Evolutionary conservation across 2,113 vertebrate species (phyloP).

Genomic region (Copsychus sechellarum): DNA sequence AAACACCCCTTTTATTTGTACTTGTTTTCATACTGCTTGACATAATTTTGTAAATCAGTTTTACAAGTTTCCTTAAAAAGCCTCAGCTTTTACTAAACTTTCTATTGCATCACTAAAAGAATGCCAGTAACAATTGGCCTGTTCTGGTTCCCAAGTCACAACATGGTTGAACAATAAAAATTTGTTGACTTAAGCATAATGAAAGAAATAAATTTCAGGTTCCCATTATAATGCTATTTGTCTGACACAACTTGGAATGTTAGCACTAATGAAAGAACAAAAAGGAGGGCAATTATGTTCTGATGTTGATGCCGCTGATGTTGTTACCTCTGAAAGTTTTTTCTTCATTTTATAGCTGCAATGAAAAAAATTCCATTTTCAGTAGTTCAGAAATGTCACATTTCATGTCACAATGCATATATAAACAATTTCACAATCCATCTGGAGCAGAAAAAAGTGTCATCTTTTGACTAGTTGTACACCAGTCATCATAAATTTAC

Average conservation of each 20-base stretch:
- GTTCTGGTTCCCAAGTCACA: not conserved
- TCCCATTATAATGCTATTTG: not conserved
- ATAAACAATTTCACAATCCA: not conserved
- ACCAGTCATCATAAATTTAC: not conserved
- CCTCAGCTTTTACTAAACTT: not conserved
- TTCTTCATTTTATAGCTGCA: not conserved
- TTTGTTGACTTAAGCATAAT: not conserved
- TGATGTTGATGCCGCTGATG: not conserved
- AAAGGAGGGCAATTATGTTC: not conserved
- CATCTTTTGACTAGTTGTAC: not conserved
- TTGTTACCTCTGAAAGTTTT: not conserved
- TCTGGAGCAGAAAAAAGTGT: not conserved
- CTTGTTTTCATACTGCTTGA: not conserved
- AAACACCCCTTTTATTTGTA: constrained; percentile 4
- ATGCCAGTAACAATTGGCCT: not conserved
- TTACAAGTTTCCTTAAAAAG: not conserved
- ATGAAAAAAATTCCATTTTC: not conserved
- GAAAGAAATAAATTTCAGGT: not conserved
- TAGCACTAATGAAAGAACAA: not conserved
- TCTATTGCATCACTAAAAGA: not conserved
- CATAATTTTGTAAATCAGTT: not conserved
- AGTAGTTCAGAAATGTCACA: not conserved
- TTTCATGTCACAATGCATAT: not conserved
- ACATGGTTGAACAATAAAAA: not conserved
- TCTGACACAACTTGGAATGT: not conserved